Percentiles rank a stretch among this genome's conserved stretches.
phyloP scores from a whole-genome alignment of 2,888 invertebrate genomes.

The Tachina lurida region DNA sequence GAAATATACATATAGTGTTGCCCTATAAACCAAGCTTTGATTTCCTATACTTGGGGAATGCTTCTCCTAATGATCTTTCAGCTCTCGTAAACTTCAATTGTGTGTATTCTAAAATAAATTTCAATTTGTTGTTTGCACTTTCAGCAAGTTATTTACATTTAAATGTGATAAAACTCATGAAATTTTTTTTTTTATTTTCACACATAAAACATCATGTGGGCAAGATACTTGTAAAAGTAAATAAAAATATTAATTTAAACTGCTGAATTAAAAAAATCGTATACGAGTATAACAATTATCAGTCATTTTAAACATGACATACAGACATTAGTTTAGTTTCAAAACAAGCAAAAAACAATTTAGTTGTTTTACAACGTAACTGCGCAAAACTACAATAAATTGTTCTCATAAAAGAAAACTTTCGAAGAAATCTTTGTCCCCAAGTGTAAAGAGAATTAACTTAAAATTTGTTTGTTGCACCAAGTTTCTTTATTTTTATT shows the following conservation, averaged over 20 bases:
- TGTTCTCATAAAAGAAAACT: not conserved
- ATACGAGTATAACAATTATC: not conserved
- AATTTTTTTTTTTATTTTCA: not conserved
- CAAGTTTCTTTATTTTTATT: too few relatives aligned
- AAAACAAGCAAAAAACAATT: slow-evolving; percentile 1
- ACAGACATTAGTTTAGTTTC: slow-evolving; percentile 14
- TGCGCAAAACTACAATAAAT: not conserved
- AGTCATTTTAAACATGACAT: not conserved
- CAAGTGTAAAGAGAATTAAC: not conserved
- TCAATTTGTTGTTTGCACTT: slow-evolving; percentile 18
- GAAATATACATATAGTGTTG: too few relatives aligned
- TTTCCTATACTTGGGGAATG: too few relatives aligned
- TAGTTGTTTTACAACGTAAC: not conserved
- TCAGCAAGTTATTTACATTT: slow-evolving; percentile 36
- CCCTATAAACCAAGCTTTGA: too few relatives aligned
- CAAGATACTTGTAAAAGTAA: not conserved
- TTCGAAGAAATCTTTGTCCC: not conserved
- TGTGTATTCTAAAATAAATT: not conserved
- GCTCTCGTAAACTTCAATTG: slow-evolving; percentile 2
- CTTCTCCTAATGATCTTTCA: not conserved
- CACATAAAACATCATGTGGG: slow-evolving; percentile 1
- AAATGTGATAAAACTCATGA: slow-evolving; percentile 14
- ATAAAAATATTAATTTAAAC: slow-evolving; percentile 14
- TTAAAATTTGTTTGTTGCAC: not conserved
- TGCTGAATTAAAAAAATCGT: not conserved